Evolutionary conservation across 2,888 invertebrate genomes (phyloP).

Genomic region (Nymphalis polychloros): DNA sequence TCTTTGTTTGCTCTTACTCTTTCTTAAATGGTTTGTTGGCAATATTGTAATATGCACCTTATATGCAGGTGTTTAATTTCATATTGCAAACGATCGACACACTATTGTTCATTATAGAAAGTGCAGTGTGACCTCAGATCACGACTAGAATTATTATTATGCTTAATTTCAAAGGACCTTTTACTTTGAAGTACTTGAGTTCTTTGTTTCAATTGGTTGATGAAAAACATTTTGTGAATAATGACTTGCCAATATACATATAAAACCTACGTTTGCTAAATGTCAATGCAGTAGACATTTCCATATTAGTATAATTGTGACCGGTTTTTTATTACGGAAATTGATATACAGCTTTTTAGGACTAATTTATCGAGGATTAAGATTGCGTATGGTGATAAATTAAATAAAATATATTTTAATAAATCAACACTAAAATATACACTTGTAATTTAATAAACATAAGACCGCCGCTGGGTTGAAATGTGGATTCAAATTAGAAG

Average conservation of each 20-base stretch:
- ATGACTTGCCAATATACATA: not conserved
- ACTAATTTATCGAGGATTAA: not conserved
- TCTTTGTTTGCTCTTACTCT: conserved; percentile 14
- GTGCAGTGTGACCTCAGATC: conserved; percentile 42
- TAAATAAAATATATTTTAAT: not conserved
- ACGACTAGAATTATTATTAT: conserved; percentile 43
- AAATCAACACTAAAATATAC: no score
- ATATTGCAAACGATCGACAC: conserved; percentile 14
- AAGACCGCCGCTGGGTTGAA: no score
- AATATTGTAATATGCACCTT: conserved; percentile 25
- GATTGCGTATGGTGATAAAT: not conserved
- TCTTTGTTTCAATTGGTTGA: not conserved
- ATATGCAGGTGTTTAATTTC: conserved; percentile 6
- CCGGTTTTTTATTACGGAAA: conserved; percentile 24
- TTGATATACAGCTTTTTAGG: not conserved
- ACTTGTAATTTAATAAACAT: not conserved
- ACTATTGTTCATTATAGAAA: conserved; percentile 45
- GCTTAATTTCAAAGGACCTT: conserved; percentile 19
- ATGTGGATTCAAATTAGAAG: no score
- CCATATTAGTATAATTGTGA: conserved; percentile 10
- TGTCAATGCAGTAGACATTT: conserved; percentile 6
- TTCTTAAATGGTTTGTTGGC: conserved; percentile 3
- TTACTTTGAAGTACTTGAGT: not conserved
- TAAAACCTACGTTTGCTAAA: conserved; percentile 1
- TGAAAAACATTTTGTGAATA: not conserved